Conservation (phyloP, 2,888 invertebrate species). For the Allygus modestus region DNA sequence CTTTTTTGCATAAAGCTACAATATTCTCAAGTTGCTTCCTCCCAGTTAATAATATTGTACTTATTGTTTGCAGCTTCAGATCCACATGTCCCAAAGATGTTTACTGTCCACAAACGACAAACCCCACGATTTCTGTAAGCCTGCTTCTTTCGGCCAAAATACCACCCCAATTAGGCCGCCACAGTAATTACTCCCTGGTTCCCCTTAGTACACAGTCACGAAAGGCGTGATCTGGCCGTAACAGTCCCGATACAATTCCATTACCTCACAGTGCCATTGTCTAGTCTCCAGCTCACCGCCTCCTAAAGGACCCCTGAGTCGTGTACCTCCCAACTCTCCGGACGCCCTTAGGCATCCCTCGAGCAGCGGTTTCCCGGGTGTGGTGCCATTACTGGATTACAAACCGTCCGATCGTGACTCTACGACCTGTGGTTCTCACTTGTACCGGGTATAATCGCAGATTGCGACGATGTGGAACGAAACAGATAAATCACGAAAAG, state of each 20-base stretch:
- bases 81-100: no score
- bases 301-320: background rate
- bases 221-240: background rate
- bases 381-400: background rate
- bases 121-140: no score
- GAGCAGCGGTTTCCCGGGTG: background rate
- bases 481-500: background rate
- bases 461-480: background rate
- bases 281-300: background rate
- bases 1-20: no score
- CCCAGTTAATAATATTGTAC: no score
- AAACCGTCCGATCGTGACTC: background rate
- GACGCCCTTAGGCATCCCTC: background rate
- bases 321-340: background rate
- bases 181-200: background rate
- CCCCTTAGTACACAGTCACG: background rate
- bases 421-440: background rate
- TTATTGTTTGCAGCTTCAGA: no score
- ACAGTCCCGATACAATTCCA: constrained; percentile 2
- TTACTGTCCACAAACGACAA: background rate
- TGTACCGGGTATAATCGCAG: background rate
- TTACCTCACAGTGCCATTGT: background rate
- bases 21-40: no score
- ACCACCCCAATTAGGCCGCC: background rate
- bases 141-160: no score